phyloP scores from a whole-genome alignment of 2,888 invertebrate genomes.

The Embidobia sp. region DNA sequence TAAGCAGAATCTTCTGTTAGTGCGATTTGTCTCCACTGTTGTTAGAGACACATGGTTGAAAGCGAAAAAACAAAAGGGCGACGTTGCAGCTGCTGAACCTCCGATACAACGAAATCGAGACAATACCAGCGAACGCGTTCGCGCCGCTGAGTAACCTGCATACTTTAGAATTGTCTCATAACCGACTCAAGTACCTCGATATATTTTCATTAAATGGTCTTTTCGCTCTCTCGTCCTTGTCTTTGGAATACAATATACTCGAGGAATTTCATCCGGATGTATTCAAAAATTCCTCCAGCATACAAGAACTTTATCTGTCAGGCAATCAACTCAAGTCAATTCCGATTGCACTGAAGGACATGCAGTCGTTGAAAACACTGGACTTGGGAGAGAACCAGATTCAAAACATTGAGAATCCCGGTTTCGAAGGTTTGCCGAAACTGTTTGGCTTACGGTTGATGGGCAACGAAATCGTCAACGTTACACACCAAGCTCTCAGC shows the following conservation, averaged over 20 bases:
- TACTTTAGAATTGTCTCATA: conserved; percentile 92
- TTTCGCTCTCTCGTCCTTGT: conserved; percentile 91
- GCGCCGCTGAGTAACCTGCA: conserved; percentile 96
- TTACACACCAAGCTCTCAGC: conserved; percentile 90
- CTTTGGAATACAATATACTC: conserved; percentile 92
- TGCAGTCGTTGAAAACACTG: conserved; percentile 92
- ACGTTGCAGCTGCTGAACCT: conserved; percentile 94
- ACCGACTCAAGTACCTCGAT: conserved; percentile 92
- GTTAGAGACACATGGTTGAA: too few relatives aligned
- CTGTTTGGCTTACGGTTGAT: conserved; percentile 94
- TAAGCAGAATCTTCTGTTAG: too few relatives aligned
- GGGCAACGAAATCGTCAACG: conserved; percentile 92
- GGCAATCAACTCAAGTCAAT: conserved; percentile 91
- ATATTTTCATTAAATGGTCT: conserved; percentile 93
- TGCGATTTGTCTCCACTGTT: too few relatives aligned
- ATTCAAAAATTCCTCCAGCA: conserved; percentile 93
- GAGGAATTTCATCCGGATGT: conserved; percentile 93
- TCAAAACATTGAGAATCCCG: conserved; percentile 89
- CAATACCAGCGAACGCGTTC: conserved; percentile 93
- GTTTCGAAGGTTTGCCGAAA: conserved; percentile 92
- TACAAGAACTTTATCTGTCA: conserved; percentile 95
- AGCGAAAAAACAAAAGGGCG: too few relatives aligned
- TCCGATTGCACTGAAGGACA: conserved; percentile 91
- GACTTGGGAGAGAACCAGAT: conserved; percentile 96
- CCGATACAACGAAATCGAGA: conserved; percentile 92